Conservation (phyloP, 2,888 invertebrate genomes). For the Trimorus sp. region DNA sequence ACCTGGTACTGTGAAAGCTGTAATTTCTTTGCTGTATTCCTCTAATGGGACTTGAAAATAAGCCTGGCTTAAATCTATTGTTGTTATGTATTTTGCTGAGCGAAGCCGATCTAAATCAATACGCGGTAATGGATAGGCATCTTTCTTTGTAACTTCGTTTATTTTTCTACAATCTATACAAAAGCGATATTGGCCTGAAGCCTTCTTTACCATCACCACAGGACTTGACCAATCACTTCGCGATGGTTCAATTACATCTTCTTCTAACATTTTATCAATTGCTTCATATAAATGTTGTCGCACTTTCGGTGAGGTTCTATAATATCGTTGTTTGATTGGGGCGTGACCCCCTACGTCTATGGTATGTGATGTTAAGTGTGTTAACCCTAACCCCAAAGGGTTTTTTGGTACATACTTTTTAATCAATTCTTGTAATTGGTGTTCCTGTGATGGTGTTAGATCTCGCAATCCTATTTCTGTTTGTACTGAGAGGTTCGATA, state of each 20-base stretch:
- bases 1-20: no score
- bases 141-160: constrained; percentile 7
- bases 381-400: background rate
- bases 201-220: constrained; percentile 70
- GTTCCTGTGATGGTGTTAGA: background rate
- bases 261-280: constrained; percentile 72
- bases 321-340: constrained; percentile 23
- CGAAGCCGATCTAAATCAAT: background rate
- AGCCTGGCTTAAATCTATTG: constrained; percentile 65
- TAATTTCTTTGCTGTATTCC: constrained; percentile 21
- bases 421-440: background rate
- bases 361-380: background rate
- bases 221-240: constrained; percentile 69
- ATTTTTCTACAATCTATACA: constrained; percentile 34
- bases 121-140: background rate
- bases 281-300: constrained; percentile 58
- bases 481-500: no score
- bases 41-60: constrained; percentile 56
- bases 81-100: constrained; percentile 51
- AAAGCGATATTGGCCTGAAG: constrained; percentile 45
- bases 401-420: background rate
- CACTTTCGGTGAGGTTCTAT: constrained; percentile 9
- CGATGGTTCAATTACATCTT: constrained; percentile 68
- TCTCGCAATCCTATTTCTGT: background rate
- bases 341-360: background rate